These are phyloP conservation scores for Anoplolepis gracilipes DNA, from an alignment of 1,140 invertebrate genomes.

Conservation along the genomic window DNA sequence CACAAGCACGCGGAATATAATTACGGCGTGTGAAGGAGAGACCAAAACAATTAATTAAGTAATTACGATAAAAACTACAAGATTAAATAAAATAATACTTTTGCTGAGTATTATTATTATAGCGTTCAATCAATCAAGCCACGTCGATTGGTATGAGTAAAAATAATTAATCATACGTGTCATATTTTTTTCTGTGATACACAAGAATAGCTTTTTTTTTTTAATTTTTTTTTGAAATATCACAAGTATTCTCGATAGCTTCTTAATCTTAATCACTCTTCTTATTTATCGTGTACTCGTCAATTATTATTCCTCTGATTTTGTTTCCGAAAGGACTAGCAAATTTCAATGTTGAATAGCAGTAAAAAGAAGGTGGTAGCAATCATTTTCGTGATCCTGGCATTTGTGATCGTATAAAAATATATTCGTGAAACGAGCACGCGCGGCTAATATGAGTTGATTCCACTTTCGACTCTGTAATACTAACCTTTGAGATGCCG, in stretches of 20 bases:
- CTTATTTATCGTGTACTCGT: no score
- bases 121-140: no score
- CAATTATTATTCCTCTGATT: background rate
- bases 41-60: background rate
- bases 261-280: no score
- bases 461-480: conserved; percentile 42
- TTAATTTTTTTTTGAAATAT: no score
- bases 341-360: background rate
- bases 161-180: no score
- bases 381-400: conserved; percentile 44
- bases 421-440: conserved; percentile 43
- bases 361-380: background rate
- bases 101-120: no score
- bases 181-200: no score
- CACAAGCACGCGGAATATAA: background rate
- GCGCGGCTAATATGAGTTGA: conserved; percentile 29
- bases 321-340: background rate
- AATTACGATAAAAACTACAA: no score
- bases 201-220: no score
- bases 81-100: no score
- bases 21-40: background rate
- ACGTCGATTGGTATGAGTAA: no score
- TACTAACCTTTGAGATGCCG: conserved; percentile 32
- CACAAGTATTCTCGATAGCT: no score
- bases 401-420: conserved; percentile 36